Base-by-base conservation (phyloP, 2,888 invertebrate species). In the Mechanitis messenoides region DNA sequence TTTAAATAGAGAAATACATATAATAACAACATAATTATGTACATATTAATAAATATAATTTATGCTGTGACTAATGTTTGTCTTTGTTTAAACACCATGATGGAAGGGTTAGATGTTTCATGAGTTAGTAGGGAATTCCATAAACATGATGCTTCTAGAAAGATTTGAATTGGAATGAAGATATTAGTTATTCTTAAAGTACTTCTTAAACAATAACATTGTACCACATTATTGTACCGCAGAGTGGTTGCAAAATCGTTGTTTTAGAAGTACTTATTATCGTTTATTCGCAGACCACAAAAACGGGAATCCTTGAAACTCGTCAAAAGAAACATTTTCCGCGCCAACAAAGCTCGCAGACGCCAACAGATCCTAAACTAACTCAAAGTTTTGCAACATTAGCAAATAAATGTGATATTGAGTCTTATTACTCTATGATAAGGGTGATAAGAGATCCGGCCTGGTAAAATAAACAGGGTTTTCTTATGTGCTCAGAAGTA, bases 301-400 rank as follows among this genome's bases (percentile, higher is more conserved):
- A 47, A 31, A 50, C 50, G 56, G 56, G 56, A 59, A 59, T 45
- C 45, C 38, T 46, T 45, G 20, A 55, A 60, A 60, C 58, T 53
- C 56, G 38, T 55, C 12, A 20, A 55, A 65, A 65, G 58, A 61
- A 67, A 65, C 63, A 59, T 65, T 62, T 62, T 54, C 50, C 33
- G 31, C 45, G 53, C 58, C 47, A 45, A 53, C 50, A 47, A 58
- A 38, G 54, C 42, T 33, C 33, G 42, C 56, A 59, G 66, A 69
- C 73, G 74, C 73, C 70, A 70, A 71, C 73, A 69, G 70, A 78
- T 75, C 80, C 78, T 77, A 74, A 76, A 71, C 76, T 71, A 77
- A 78, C 74, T 76, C 62, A 69, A 72, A 71, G 67, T 65, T 70
- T 68, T 71, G 70, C 71, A 68, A 62, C 60, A 67, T 60, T 65